Evolutionary conservation across 2,888 invertebrate genomes (phyloP).

Genomic region (Ptilodon capucinus): DNA sequence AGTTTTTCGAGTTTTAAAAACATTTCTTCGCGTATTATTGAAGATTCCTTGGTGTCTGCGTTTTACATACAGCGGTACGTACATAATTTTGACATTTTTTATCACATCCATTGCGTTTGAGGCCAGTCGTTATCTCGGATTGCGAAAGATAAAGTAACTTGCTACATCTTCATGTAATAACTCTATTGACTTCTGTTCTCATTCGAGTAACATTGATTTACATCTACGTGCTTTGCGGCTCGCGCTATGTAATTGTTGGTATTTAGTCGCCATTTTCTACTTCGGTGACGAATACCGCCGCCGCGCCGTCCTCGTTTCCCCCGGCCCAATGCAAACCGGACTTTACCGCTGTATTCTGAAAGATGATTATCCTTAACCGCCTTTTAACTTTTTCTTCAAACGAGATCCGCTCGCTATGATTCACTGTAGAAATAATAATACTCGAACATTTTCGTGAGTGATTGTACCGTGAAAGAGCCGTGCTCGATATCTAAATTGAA

Average conservation of each 20-base stretch:
- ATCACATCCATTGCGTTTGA: slow-evolving; percentile 30
- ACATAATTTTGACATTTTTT: slow-evolving; percentile 34
- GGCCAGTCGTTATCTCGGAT: slow-evolving; percentile 56
- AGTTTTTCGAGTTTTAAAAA: slow-evolving; percentile 54
- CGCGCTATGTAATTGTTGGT: slow-evolving; percentile 75
- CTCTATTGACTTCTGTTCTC: slow-evolving; percentile 41
- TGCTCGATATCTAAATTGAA: slow-evolving; percentile 28
- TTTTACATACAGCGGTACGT: slow-evolving; percentile 59
- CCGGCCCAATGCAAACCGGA: slow-evolving; percentile 61
- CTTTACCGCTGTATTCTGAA: slow-evolving; percentile 67
- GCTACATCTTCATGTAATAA: slow-evolving; percentile 40
- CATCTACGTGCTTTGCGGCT: slow-evolving; percentile 52
- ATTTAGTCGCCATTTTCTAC: slow-evolving; percentile 83
- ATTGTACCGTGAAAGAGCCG: slow-evolving; percentile 38
- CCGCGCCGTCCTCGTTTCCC: slow-evolving; percentile 75
- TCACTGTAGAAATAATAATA: slow-evolving; percentile 75
- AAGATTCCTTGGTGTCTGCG: slow-evolving; percentile 40
- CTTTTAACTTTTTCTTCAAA: slow-evolving; percentile 52
- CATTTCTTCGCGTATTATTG: slow-evolving; percentile 38
- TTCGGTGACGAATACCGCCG: slow-evolving; percentile 77
- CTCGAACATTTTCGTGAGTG: slow-evolving; percentile 49
- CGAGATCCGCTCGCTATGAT: slow-evolving; percentile 69
- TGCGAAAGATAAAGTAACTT: slow-evolving; percentile 47
- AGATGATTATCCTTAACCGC: slow-evolving; percentile 58
- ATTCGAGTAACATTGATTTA: slow-evolving; percentile 51